phyloP scores from a whole-genome alignment of 1,140 invertebrate species.

The Ylistrum balloti region DNA sequence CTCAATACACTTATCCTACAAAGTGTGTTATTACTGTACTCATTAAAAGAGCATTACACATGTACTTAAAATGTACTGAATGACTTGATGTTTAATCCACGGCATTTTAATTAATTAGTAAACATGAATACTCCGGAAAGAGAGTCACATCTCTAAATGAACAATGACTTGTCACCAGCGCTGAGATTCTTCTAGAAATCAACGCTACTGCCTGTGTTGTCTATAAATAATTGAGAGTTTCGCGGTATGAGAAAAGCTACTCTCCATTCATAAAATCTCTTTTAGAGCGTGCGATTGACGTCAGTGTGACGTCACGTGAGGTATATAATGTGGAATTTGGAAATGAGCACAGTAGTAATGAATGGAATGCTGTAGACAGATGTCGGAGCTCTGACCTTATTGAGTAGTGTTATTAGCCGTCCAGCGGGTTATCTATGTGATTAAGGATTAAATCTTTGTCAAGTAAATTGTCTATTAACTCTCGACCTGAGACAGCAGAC shows the following conservation, averaged over 20 bases:
- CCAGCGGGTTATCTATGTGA: too few relatives aligned
- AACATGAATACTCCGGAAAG: conserved; percentile 10
- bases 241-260: not conserved
- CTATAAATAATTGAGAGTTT: not conserved
- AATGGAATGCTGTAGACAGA: too few relatives aligned
- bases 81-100: too few relatives aligned
- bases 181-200: not conserved
- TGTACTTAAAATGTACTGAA: too few relatives aligned
- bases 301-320: not conserved
- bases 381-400: not conserved
- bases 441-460: too few relatives aligned
- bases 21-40: too few relatives aligned
- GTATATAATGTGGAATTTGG: conserved; percentile 3
- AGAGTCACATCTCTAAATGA: not conserved
- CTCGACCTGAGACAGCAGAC: too few relatives aligned
- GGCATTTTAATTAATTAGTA: too few relatives aligned
- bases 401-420: not conserved
- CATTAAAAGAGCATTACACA: too few relatives aligned
- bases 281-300: not conserved
- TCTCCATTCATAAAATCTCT: not conserved
- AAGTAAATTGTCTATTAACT: too few relatives aligned
- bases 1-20: too few relatives aligned
- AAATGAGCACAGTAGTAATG: not conserved
- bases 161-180: not conserved
- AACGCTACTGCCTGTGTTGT: not conserved